Percentiles rank a stretch among this genome's conserved stretches.
Evolutionary conservation across 2,113 vertebrate species (phyloP).

Genomic region (Daubentonia madagascariensis): DNA sequence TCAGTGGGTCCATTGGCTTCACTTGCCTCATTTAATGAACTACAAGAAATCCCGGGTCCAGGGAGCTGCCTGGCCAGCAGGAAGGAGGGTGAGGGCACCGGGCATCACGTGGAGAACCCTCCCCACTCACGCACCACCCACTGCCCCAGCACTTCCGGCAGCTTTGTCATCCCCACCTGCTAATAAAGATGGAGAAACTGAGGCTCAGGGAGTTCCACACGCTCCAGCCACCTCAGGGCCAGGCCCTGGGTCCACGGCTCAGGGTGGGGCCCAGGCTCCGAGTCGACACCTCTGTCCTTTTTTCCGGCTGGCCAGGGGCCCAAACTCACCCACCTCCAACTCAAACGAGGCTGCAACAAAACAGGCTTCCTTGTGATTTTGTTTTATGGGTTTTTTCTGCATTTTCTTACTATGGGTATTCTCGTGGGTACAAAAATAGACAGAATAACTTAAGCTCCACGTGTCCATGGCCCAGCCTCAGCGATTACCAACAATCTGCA

Average conservation of each 20-base stretch:
- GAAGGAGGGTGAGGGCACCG: not conserved
- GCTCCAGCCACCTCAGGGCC: not conserved
- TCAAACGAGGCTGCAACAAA: not conserved
- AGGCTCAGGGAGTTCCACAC: accelerated
- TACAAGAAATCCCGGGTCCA: accelerated
- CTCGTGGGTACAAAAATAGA: accelerated
- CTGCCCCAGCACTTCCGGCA: no score
- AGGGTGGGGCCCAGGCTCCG: no score
- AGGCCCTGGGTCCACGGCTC: not conserved
- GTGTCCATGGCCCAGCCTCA: accelerated
- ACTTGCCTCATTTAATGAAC: not conserved
- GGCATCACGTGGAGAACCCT: no score
- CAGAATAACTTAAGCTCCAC: accelerated
- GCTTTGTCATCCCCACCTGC: not conserved
- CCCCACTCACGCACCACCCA: no score
- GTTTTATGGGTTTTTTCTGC: not conserved
- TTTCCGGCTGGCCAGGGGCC: not conserved
- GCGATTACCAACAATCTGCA: accelerated
- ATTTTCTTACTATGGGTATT: not conserved
- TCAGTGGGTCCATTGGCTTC: not conserved
- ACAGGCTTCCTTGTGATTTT: not conserved
- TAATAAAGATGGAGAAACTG: not conserved
- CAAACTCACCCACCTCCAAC: not conserved
- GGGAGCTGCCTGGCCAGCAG: no score
- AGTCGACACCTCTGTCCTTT: not conserved